phyloP scores from a whole-genome alignment of 2,113 vertebrate genomes.

The Aix galericulata region DNA sequence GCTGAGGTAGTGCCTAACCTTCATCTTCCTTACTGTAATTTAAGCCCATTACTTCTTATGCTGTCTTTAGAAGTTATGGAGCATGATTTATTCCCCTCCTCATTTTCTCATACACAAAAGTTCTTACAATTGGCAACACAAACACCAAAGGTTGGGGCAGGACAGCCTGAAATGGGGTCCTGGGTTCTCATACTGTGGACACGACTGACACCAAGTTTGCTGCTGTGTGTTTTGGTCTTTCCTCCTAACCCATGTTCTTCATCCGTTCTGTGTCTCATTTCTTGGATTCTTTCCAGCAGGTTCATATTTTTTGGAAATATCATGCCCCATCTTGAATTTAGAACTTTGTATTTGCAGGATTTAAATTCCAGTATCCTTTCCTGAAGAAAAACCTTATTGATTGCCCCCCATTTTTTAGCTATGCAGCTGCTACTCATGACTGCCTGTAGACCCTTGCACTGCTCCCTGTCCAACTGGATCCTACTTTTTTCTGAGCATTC shows the following conservation, averaged over 20 bases:
- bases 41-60: background rate
- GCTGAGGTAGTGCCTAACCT: background rate
- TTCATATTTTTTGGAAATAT: background rate
- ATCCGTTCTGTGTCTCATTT: background rate
- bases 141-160: background rate
- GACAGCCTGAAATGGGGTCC: background rate
- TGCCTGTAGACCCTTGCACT: background rate
- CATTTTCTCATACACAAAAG: background rate
- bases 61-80: background rate
- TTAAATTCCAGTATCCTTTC: background rate
- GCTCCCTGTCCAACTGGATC: background rate
- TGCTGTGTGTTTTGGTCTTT: background rate
- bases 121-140: background rate
- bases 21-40: background rate
- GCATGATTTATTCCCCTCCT: background rate
- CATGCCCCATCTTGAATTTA: fast-evolving
- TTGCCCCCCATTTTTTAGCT: too few species aligned
- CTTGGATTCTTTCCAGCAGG: background rate
- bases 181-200: background rate
- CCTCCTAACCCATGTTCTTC: background rate
- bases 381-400: background rate
- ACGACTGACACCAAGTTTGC: background rate
- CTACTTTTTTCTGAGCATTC: background rate
- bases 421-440: background rate
- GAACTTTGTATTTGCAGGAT: background rate